These are phyloP conservation scores for Napeogenes inachia DNA, from an alignment of 2,888 invertebrate genomes.

Conservation along the genomic window DNA sequence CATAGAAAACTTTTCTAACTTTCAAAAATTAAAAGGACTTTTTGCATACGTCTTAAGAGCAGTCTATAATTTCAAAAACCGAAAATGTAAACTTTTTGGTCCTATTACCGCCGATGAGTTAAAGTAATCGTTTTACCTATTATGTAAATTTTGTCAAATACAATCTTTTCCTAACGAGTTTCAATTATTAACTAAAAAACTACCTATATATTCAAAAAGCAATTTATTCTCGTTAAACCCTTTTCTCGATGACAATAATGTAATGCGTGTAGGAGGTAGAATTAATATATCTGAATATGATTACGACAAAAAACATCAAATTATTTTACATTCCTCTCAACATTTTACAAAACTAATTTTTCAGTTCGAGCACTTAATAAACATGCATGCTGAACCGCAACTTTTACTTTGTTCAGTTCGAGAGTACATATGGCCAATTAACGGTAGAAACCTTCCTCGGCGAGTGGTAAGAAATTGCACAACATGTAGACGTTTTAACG, in stretches of 20 bases:
- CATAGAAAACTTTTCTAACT: constrained; percentile 18
- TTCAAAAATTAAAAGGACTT: constrained; percentile 17
- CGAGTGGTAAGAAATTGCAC: no score
- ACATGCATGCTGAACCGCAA: constrained; percentile 33
- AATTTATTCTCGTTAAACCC: neutral
- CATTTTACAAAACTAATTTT: constrained; percentile 29
- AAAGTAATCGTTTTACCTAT: constrained; percentile 15
- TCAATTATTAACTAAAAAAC: neutral
- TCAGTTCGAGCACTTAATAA: constrained; percentile 22
- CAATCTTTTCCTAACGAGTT: constrained; percentile 18
- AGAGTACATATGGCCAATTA: constrained; percentile 31
- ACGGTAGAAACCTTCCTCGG: constrained; percentile 29
- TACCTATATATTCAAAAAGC: neutral
- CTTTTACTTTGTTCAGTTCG: constrained; percentile 28
- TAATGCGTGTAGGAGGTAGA: neutral
- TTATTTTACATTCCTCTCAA: constrained; percentile 26
- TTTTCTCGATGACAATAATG: neutral
- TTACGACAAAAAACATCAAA: constrained; percentile 24
- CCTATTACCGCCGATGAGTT: constrained; percentile 19
- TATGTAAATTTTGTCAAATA: constrained; percentile 22
- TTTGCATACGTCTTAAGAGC: constrained; percentile 22
- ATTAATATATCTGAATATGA: neutral
- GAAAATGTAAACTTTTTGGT: constrained; percentile 14
- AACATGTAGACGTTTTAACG: constrained; percentile 24
- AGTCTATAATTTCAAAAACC: constrained; percentile 24